Base-by-base conservation (phyloP, 2,888 invertebrate genomes). In the Lucinisca nassula region DNA sequence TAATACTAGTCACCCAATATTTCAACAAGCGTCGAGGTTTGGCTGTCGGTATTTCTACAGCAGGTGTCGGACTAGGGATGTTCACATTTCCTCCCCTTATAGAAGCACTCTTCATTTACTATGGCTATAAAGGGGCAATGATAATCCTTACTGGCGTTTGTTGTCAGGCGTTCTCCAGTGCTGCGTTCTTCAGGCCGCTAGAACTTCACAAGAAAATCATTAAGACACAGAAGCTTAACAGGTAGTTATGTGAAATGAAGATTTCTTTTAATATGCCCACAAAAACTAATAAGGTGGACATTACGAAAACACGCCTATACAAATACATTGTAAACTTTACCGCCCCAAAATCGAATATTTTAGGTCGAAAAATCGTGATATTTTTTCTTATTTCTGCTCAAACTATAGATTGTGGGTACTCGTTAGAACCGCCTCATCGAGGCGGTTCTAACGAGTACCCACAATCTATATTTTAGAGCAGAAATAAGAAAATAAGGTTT, bases 11-110 rank as follows among this genome's bases (percentile, higher is more conserved):
- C 0, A 92, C 93, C 21, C 55, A 84, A 38, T 95, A 95, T 75
- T 94, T 95, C 78, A 91, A 94, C 85, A 93, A 93, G 55, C 86
- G 89, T 8, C 83, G 92, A n/a, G 93, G 94, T 2, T 78, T 92
- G n/a, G 94, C 93, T 17, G 89, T 92, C 8, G 94, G 94, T 27
- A 45, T 94, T 8, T 81, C 92, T 0, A 92, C 94, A 0, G 91
- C 94, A 21, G 95, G 95, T 12, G 94, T 95, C 51, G 94, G 94
- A 1, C 74, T 93, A 0, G 94, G 95, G 12, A 91, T 93, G 72
- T 94, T 94, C 81, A n/a, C 91, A 0, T 82, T 94, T 8, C 93
- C 94, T 0, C 92, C 93, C 0, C 32, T 93, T 0, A 79, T 93
- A 24, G 93, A 94, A 55, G 77, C 83, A 0, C 35, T 93, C 2